Evolutionary conservation across 2,888 invertebrate species (phyloP), one percentile per base, ranked within the genome.

Genomic region (Junonia oenone): DNA sequence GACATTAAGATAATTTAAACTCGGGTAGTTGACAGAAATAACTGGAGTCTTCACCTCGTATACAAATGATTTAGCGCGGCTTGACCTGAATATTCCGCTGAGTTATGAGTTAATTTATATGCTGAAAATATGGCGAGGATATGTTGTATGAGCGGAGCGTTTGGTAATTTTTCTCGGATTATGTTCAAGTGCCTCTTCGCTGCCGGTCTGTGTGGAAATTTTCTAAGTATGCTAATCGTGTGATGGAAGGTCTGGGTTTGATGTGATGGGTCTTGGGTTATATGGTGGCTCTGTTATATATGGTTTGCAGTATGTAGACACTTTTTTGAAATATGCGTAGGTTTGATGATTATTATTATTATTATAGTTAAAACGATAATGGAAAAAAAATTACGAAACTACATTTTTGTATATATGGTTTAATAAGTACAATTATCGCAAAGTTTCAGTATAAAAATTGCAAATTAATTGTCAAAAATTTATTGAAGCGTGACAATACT

Each of bases 91-190:
- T 76, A 70, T 68, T 68, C 64, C 56, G 67, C 58, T 73, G 77
- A 79, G 73, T 76, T 78, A 80, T 77, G 78, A 75, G 73, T 75
- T 77, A 75, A 80, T 81, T 78, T 79, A 73, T 76, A 77, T 76
- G 73, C 76, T 69, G 69, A 69, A 71, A 78, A 76, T 78, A 72
- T 70, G 69, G 68, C 64, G 66, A 51, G 69, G 67, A 67, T 68
- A 68, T 65, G 65, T 60, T 38, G 52, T 60, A 56, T 56, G 58
- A 61, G 59, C 57, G 61, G 55, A 62, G 63, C 61, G 64, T 65
- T 64, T 61, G 56, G 59, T 57, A 58, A 63, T 65, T 61, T 63
- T 63, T 63, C 59, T 59, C 58, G 54, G 61, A 60, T 56, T 61
- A 61, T 58, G 47, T 51, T 50, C 50, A 56, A 58, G 64, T 57